Base-by-base conservation (phyloP, 2,888 invertebrate species). In the Synergus japonicus region DNA sequence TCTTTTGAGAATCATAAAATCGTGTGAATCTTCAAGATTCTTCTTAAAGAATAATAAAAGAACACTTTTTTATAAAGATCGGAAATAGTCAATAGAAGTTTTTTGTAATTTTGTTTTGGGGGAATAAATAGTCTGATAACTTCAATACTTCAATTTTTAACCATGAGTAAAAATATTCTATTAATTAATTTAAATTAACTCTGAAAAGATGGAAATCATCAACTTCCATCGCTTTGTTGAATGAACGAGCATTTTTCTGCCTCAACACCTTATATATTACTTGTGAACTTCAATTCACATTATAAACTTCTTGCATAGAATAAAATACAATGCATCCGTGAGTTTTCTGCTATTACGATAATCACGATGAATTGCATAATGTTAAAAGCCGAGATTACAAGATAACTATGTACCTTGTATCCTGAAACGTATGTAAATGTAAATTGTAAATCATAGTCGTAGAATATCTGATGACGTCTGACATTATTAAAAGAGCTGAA, bases 361-460 rank as follows among this genome's bases (percentile, higher is more conserved):
- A 69, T 69, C 69, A 37, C 69, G 69, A 49, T 69, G n/a, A 49
- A 69, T 69, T 69, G 69, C 69, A 69, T 54, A 69, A 49, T 69
- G 37, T 29, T 69, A 46, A 69, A 69, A 29, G 69, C 44, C 66
- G 44, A 13, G 4, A 37, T 67, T 43, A n/a, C 46, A 67, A 22
- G 49, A 49, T 49, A n/a, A 49, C 15, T 15, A 2, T 44, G 44
- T 44, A 49, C n/a, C 49, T 49, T 67, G 67, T 46, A 46, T 67
- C 44, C 46, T 41, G 12, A n/a, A 67, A 18, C 2, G 29, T 22
- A 46, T 44, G 13, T 22, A 22, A 22, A 54, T 46, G 22, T 46
- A 67, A 22, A 49, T 22, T 4, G 18, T 29, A 69, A n/a, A 46
- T 44, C 18, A 60, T 22, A 18, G 18, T 46, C 22, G 44, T 67